phyloP scores from a whole-genome alignment of 2,113 vertebrate species.

The Numenius arquata region DNA sequence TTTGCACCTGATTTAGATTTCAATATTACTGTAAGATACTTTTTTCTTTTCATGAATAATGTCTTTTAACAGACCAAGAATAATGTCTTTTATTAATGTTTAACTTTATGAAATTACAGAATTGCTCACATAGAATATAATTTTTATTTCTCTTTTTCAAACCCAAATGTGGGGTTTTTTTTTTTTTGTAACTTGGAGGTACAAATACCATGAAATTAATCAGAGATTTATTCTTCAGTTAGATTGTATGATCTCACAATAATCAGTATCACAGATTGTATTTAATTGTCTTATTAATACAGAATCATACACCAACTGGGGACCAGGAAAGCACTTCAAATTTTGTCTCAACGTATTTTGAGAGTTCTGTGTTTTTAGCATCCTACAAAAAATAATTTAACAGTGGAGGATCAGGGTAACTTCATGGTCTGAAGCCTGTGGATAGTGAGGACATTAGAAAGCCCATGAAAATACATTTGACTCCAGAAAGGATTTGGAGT shows the following conservation, averaged over 20 bases:
- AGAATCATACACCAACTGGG: background rate
- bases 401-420: background rate
- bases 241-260: background rate
- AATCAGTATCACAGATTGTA: background rate
- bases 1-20: constrained; percentile 40
- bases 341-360: background rate
- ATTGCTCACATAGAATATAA: background rate
- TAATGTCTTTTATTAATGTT: background rate
- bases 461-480: background rate
- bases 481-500: background rate
- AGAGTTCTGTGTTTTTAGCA: background rate
- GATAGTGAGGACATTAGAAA: background rate
- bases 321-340: background rate
- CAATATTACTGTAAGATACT: constrained; percentile 3
- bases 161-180: too few species aligned
- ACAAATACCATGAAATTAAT: background rate
- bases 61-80: background rate
- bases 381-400: background rate
- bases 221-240: background rate
- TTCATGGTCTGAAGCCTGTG: background rate
- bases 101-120: background rate
- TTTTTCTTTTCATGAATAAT: background rate
- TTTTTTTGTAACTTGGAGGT: background rate
- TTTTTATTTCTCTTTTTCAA: background rate
- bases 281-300: background rate